These are phyloP conservation scores for Drosophila lacicola DNA, from an alignment of 2,888 invertebrate species.

Conservation along the genomic window DNA sequence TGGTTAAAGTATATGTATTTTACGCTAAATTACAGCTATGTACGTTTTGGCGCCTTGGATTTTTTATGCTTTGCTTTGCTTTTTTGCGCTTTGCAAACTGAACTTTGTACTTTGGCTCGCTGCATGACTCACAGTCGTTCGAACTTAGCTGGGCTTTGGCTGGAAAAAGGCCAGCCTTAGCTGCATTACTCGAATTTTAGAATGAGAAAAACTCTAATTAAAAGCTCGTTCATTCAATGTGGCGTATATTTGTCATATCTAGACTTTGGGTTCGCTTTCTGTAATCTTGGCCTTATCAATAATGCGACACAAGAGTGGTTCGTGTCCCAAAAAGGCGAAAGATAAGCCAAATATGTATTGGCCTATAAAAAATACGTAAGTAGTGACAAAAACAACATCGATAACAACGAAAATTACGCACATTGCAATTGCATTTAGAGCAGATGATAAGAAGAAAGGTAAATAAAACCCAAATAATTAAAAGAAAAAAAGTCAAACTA, in stretches of 20 bases:
- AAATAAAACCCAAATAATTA: slow-evolving; percentile 42
- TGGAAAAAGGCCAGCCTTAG: slow-evolving; percentile 21
- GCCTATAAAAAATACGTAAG: slow-evolving; percentile 38
- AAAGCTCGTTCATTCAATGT: slow-evolving; percentile 7
- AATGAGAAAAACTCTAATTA: slow-evolving; percentile 22
- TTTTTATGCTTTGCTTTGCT: slow-evolving; percentile 43
- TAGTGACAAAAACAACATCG: slow-evolving; percentile 7
- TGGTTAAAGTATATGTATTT: slow-evolving; percentile 17
- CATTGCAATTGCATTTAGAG: slow-evolving; percentile 66
- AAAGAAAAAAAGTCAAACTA: slow-evolving; percentile 40
- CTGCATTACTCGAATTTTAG: slow-evolving; percentile 3
- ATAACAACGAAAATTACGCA: slow-evolving; percentile 22
- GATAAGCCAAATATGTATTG: slow-evolving; percentile 55
- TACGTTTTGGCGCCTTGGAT: slow-evolving; percentile 58
- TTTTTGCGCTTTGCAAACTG: slow-evolving; percentile 37
- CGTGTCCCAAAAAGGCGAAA: slow-evolving; percentile 25
- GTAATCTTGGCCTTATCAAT: slow-evolving; percentile 56
- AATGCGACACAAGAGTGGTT: slow-evolving; percentile 26
- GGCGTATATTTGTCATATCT: slow-evolving; percentile 17
- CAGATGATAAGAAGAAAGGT: slow-evolving; percentile 48
- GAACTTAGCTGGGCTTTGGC: slow-evolving; percentile 20
- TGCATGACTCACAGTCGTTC: slow-evolving; percentile 54
- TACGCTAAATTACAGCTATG: slow-evolving; percentile 41
- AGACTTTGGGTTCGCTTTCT: slow-evolving; percentile 18
- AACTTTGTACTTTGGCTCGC: slow-evolving; percentile 63